A percentile compares a stretch with the other conserved stretches of the same genome.
Evolutionary conservation across 2,113 vertebrate genomes (phyloP).

Genomic region (Chunga burmeisteri): DNA sequence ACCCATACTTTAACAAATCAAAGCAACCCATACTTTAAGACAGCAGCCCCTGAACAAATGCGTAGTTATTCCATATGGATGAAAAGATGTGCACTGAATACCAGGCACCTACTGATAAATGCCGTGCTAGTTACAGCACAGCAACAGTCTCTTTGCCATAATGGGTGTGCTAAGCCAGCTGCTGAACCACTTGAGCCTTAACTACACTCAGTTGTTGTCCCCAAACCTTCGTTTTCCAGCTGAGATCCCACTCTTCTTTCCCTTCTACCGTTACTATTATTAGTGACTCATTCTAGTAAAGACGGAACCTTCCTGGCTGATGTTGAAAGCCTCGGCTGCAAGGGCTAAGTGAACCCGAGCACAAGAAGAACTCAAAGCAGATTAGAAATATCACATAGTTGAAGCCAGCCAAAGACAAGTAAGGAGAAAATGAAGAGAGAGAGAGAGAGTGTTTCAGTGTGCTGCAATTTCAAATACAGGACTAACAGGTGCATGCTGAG

Average conservation of each 20-base stretch:
- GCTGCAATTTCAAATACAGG: neutral
- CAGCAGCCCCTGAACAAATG: neutral
- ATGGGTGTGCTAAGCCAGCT: neutral
- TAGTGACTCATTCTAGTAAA: neutral
- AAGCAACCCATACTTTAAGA: neutral
- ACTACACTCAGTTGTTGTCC: neutral
- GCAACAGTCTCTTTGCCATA: neutral
- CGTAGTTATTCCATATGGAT: neutral
- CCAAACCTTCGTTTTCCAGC: neutral
- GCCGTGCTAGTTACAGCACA: neutral
- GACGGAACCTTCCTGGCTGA: neutral
- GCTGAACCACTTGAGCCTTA: neutral
- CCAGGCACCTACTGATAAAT: neutral
- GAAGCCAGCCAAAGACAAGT: neutral
- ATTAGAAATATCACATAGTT: neutral
- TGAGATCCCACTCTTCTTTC: neutral
- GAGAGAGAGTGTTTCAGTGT: neutral
- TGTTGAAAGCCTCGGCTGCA: neutral
- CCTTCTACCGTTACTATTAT: neutral
- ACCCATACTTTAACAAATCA: neutral
- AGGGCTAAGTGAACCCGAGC: neutral
- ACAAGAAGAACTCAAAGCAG: neutral
- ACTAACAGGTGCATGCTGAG: neutral
- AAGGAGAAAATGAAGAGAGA: too few relatives aligned
- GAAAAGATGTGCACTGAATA: neutral